These are phyloP conservation scores for Morus bassanus DNA, from an alignment of 2,797 vertebrate species.

Conservation along the genomic window DNA sequence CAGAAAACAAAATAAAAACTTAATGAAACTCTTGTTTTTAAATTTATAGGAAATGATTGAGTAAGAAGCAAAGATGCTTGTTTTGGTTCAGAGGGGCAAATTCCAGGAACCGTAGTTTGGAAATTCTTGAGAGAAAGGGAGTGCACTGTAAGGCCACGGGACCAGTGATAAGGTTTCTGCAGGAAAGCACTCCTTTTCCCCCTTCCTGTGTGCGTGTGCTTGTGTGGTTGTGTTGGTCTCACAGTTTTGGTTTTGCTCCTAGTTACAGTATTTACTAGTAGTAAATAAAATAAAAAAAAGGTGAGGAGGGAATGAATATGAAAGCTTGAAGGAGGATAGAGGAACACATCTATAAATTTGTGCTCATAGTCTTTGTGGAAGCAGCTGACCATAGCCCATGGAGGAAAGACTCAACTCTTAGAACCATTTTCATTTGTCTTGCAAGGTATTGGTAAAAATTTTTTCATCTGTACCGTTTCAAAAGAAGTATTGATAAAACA, in stretches of 20 bases:
- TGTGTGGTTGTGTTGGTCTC: background rate
- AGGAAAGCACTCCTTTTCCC: background rate
- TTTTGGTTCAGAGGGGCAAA: background rate
- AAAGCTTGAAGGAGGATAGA: background rate
- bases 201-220: background rate
- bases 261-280: background rate
- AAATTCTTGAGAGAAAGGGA: slow-evolving; percentile 15
- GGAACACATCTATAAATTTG: background rate
- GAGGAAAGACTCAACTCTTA: background rate
- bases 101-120: background rate
- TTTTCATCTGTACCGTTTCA: background rate
- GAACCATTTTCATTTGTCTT: background rate
- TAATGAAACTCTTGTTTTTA: background rate
- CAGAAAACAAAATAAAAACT: background rate
- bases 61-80: background rate
- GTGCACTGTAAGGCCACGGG: background rate
- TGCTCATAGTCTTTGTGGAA: background rate
- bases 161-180: background rate
- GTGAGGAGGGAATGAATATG: background rate
- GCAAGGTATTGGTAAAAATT: background rate
- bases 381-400: background rate
- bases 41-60: background rate
- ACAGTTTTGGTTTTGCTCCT: background rate
- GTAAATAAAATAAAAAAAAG: background rate
- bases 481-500: background rate